phyloP scores from a whole-genome alignment of 2,888 invertebrate species.

The Sphinx pinastri region DNA sequence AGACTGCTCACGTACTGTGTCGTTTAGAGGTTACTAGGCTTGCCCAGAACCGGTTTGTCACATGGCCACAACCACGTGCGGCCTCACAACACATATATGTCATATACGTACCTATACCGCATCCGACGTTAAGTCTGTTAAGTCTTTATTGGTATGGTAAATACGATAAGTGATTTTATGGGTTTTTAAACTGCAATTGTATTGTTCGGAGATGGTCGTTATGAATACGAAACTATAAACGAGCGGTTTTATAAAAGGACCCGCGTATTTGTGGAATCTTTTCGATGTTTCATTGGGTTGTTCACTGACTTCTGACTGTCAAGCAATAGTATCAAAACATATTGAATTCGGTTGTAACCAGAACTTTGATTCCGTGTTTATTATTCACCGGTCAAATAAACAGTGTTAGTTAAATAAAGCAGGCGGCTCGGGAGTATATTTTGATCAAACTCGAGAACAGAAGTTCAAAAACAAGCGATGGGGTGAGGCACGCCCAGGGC shows the following conservation, averaged over 20 bases:
- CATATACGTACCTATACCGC: conserved; percentile 25
- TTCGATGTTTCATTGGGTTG: background rate
- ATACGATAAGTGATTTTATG: conserved; percentile 42
- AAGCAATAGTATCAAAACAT: too few species aligned
- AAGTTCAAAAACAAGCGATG: conserved; percentile 78
- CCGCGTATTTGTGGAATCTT: background rate
- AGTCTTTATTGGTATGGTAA: conserved; percentile 42
- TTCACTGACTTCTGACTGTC: too few species aligned
- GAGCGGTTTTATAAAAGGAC: background rate
- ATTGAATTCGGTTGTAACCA: conserved; percentile 11
- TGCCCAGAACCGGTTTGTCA: conserved; percentile 78
- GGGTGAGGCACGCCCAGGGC: conserved; percentile 65
- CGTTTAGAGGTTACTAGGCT: conserved; percentile 83
- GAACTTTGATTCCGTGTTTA: background rate
- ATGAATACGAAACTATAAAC: conserved; percentile 20
- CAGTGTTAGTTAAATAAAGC: conserved; percentile 58
- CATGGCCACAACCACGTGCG: conserved; percentile 80
- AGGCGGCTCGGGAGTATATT: conserved; percentile 70
- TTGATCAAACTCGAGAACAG: conserved; percentile 78
- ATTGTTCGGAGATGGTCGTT: conserved; percentile 21
- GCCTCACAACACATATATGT: conserved; percentile 60
- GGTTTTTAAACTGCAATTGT: conserved; percentile 44
- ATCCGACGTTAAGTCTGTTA: conserved; percentile 36
- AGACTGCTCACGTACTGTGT: conserved; percentile 63
- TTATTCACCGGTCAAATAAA: conserved; percentile 41